These are phyloP conservation scores for Yponomeuta cagnagella DNA, from an alignment of 2,888 invertebrate species.

Conservation along the genomic window DNA sequence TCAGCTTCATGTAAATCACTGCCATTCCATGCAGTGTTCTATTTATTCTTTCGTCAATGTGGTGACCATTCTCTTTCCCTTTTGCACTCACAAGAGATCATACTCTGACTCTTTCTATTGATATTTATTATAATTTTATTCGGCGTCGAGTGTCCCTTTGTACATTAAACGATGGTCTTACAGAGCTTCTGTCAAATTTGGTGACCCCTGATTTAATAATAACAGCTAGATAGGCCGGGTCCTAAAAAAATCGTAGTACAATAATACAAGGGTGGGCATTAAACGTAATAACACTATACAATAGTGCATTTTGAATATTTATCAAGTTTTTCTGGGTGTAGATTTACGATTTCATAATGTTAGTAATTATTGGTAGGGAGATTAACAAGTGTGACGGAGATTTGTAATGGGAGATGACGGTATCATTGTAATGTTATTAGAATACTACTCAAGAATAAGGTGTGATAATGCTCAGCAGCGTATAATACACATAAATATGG, in stretches of 20 bases:
- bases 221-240: neutral
- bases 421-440: neutral
- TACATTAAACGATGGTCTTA: slow-evolving; percentile 65
- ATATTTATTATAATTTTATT: slow-evolving; percentile 75
- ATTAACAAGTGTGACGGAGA: neutral
- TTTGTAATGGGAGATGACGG: neutral
- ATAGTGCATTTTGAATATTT: slow-evolving; percentile 49
- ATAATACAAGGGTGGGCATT: slow-evolving; percentile 44
- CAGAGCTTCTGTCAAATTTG: slow-evolving; percentile 38
- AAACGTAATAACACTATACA: slow-evolving; percentile 41
- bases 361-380: neutral
- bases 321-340: slow-evolving; percentile 46
- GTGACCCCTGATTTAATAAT: neutral
- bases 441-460: no score
- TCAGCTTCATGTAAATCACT: neutral
- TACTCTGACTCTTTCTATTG: slow-evolving; percentile 27
- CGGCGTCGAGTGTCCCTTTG: slow-evolving; percentile 61
- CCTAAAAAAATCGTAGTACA: neutral
- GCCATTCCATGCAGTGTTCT: neutral
- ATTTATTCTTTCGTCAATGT: slow-evolving; percentile 1
- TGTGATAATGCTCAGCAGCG: no score
- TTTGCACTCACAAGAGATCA: neutral
- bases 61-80: slow-evolving; percentile 6
- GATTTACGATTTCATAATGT: neutral
- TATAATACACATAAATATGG: no score